A percentile compares a stretch with the other conserved stretches of the same genome.
These are phyloP conservation scores for Melangyna quadrimaculata DNA, from an alignment of 2,888 invertebrate species.

Conservation along the genomic window DNA sequence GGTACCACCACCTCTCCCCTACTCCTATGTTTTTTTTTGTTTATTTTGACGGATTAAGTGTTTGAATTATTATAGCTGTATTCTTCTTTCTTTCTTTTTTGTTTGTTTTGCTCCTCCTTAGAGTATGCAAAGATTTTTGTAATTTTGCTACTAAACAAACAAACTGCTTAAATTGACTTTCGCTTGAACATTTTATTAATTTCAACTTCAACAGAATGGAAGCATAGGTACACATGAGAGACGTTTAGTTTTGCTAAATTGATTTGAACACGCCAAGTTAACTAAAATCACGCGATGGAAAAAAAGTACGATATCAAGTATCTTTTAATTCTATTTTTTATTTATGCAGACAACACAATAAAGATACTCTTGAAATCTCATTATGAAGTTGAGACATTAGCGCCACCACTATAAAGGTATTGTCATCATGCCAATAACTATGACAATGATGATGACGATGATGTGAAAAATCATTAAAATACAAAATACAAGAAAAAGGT, in stretches of 20 bases:
- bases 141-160: slow-evolving; percentile 31
- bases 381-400: slow-evolving; percentile 63
- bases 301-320: not conserved
- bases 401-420: slow-evolving; percentile 13
- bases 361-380: slow-evolving; percentile 52
- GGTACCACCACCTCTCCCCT: not conserved
- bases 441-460: slow-evolving; percentile 13
- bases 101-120: not conserved
- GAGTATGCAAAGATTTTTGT: slow-evolving; percentile 54
- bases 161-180: slow-evolving; percentile 33
- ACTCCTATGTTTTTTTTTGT: not conserved
- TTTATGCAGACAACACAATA: slow-evolving; percentile 12
- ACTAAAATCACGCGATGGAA: slow-evolving; percentile 45
- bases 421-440: slow-evolving; percentile 26
- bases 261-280: slow-evolving; percentile 45
- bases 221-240: not conserved
- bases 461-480: slow-evolving; percentile 60
- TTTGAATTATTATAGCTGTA: slow-evolving; percentile 53
- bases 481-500: slow-evolving; percentile 48
- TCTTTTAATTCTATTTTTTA: not conserved
- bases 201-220: not conserved
- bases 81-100: not conserved
- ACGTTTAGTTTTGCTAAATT: slow-evolving; percentile 56
- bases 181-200: slow-evolving; percentile 12
- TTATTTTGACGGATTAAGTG: slow-evolving; percentile 58